Conservation (phyloP, 2,888 invertebrate species). For the Synergus itoensis region DNA sequence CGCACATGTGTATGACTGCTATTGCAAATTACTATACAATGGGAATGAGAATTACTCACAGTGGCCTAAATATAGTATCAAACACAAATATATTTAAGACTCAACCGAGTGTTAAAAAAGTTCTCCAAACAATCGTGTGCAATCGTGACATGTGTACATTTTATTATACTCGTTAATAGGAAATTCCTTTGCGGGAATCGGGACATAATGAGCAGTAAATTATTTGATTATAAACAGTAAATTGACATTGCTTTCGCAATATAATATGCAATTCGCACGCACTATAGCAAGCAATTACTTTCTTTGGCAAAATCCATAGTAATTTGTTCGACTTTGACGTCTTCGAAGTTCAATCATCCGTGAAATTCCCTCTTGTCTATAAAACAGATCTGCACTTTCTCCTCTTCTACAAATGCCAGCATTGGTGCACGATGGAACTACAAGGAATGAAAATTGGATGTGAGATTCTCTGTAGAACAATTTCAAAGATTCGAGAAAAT, state of each 20-base stretch:
- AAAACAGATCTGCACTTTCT: slow-evolving; percentile 57
- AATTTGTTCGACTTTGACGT: slow-evolving; percentile 52
- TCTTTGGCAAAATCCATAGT: slow-evolving; percentile 35
- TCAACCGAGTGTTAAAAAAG: too few species aligned
- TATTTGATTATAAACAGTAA: slow-evolving; percentile 5
- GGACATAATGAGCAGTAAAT: neutral
- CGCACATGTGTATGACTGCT: neutral
- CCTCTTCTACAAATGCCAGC: slow-evolving; percentile 32
- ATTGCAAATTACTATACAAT: slow-evolving; percentile 5
- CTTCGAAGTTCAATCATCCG: slow-evolving; percentile 49
- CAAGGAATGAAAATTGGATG: neutral
- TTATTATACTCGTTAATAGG: neutral
- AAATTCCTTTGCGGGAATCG: neutral
- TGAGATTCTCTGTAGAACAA: neutral
- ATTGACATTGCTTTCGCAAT: slow-evolving; percentile 25
- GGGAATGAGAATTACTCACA: slow-evolving; percentile 10
- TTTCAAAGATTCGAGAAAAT: neutral
- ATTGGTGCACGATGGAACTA: neutral
- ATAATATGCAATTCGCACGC: neutral
- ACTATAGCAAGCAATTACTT: slow-evolving; percentile 43
- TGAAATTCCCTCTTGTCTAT: slow-evolving; percentile 52
- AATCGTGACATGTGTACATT: too few species aligned
- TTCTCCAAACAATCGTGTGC: too few species aligned
- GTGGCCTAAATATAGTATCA: neutral
- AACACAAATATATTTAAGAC: neutral